Percentiles rank a stretch among this genome's conserved stretches.
Conservation (phyloP, 2,888 invertebrate species). For the Tridacna gigas region DNA sequence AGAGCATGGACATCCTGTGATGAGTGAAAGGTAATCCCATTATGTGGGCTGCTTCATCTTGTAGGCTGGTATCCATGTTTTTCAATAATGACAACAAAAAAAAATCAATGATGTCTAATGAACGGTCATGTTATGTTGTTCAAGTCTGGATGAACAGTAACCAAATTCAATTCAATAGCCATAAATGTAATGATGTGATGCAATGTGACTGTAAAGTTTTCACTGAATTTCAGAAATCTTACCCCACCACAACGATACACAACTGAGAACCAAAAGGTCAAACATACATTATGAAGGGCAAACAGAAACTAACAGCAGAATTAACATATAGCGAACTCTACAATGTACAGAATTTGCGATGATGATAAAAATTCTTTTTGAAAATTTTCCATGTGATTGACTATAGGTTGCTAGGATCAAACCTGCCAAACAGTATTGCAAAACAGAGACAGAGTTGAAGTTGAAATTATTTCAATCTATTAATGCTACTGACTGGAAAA, state of each 20-base stretch:
- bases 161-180: slow-evolving; percentile 5
- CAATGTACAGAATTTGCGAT: not conserved
- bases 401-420: slow-evolving; percentile 65
- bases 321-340: slow-evolving; percentile 28
- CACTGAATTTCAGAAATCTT: slow-evolving; percentile 13
- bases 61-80: slow-evolving; percentile 41
- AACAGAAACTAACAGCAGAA: slow-evolving; percentile 32
- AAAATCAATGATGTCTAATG: slow-evolving; percentile 40
- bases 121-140: slow-evolving; percentile 1
- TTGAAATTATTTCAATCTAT: slow-evolving; percentile 2
- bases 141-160: slow-evolving; percentile 1
- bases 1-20: slow-evolving; percentile 18
- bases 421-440: slow-evolving; percentile 43
- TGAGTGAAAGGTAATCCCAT: slow-evolving; percentile 22
- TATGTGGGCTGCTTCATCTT: slow-evolving; percentile 21
- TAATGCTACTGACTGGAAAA: slow-evolving; percentile 30
- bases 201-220: slow-evolving; percentile 58
- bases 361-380: too few relatives aligned
- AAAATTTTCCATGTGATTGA: slow-evolving; percentile 2
- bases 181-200: slow-evolving; percentile 53
- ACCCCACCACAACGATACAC: slow-evolving; percentile 60
- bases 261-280: slow-evolving; percentile 59
- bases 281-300: slow-evolving; percentile 60
- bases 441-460: slow-evolving; percentile 1
- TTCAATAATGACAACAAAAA: slow-evolving; percentile 55